Conservation (phyloP, 1,140 invertebrate species). For the Trichonephila clavipes region DNA sequence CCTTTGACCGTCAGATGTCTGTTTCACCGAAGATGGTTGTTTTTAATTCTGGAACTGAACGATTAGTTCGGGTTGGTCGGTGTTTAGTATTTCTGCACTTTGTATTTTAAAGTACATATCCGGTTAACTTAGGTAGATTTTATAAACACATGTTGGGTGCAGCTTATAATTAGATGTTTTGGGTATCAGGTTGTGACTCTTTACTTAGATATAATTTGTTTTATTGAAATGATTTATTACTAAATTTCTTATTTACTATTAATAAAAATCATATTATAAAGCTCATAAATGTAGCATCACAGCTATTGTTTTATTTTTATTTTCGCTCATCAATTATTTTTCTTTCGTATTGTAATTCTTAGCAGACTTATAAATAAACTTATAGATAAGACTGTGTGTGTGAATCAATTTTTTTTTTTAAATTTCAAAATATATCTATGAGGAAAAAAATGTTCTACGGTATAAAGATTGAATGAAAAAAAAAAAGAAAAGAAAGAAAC, state of each 20-base stretch:
- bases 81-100: slow-evolving; percentile 35
- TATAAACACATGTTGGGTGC: not conserved
- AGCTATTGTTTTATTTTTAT: no score
- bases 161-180: not conserved
- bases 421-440: no score
- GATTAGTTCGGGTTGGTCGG: not conserved
- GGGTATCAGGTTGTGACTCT: not conserved
- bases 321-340: no score
- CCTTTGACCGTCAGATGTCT: not conserved
- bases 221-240: not conserved
- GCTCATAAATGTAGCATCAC: no score
- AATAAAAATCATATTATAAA: no score
- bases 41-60: not conserved
- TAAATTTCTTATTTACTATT: not conserved
- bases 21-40: not conserved
- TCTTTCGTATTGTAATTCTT: no score
- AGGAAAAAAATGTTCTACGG: no score
- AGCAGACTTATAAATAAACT: no score
- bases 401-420: no score
- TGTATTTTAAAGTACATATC: not conserved
- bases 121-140: not conserved
- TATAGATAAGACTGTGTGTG: no score
- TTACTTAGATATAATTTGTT: not conserved
- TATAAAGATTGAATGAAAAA: no score
- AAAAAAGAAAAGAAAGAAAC: no score